These are phyloP conservation scores for Pachyrhynchus sulphureomaculatus DNA, from an alignment of 1,140 invertebrate species.

Conservation along the genomic window DNA sequence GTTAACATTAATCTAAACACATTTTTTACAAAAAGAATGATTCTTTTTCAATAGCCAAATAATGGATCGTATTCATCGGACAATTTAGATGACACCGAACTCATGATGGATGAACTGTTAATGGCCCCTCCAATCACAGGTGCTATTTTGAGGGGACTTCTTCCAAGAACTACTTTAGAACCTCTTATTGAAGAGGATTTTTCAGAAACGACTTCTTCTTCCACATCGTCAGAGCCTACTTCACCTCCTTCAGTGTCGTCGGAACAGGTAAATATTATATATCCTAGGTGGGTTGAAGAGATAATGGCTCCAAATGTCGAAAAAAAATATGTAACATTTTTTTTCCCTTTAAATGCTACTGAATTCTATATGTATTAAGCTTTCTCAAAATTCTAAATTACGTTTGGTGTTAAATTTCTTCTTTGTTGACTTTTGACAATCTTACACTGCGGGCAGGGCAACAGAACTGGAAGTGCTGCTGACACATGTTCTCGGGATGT, in stretches of 20 bases:
- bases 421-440: slow-evolving; percentile 22
- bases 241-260: slow-evolving; percentile 55
- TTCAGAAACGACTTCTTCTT: slow-evolving; percentile 54
- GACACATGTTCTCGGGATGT: slow-evolving; percentile 61
- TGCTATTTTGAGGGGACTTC: slow-evolving; percentile 62
- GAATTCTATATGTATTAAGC: too few species aligned
- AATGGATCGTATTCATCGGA: slow-evolving; percentile 61
- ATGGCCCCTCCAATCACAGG: slow-evolving; percentile 70
- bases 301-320: too few species aligned
- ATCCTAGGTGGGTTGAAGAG: too few species aligned
- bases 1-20: too few species aligned
- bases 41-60: slow-evolving; percentile 32
- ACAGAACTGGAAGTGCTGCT: slow-evolving; percentile 61
- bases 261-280: slow-evolving; percentile 57
- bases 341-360: too few species aligned
- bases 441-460: slow-evolving; percentile 62
- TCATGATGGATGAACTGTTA: slow-evolving; percentile 71
- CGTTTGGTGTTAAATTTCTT: too few species aligned
- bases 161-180: slow-evolving; percentile 67
- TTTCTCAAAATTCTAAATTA: too few species aligned
- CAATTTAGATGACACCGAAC: slow-evolving; percentile 66
- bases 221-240: slow-evolving; percentile 46
- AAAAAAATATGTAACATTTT: too few species aligned
- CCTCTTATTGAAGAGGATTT: slow-evolving; percentile 68
- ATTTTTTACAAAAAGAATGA: too few species aligned